These are phyloP conservation scores for Cololabis saira DNA, from an alignment of 2,113 vertebrate species.

Conservation along the genomic window DNA sequence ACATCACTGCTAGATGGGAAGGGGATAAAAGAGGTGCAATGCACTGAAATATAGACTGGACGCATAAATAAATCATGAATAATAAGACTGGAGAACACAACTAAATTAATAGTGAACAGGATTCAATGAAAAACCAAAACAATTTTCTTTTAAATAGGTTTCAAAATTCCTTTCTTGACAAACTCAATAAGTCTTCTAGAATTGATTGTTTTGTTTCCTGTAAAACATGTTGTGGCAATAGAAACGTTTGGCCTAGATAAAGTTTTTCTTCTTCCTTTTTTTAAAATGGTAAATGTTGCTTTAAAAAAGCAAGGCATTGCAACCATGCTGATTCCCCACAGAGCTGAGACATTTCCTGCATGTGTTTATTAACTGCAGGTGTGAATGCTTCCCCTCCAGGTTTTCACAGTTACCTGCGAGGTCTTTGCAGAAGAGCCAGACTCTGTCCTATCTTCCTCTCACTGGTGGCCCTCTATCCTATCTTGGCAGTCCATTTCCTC, in stretches of 20 bases:
- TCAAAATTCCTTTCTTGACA: too few relatives aligned
- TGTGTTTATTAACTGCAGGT: constrained; percentile 76
- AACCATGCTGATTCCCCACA: constrained; percentile 44
- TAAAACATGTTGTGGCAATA: too few relatives aligned
- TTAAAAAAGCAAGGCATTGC: constrained; percentile 18
- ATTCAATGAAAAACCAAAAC: too few relatives aligned
- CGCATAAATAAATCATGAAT: neutral
- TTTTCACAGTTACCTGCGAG: constrained; percentile 74
- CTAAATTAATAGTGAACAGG: too few relatives aligned
- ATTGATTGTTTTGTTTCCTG: too few relatives aligned
- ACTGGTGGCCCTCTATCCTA: constrained; percentile 44
- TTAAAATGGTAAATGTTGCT: neutral
- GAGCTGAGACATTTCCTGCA: constrained; percentile 68
- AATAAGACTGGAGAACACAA: too few relatives aligned
- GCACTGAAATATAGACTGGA: constrained; percentile 5
- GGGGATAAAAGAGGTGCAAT: constrained; percentile 26
- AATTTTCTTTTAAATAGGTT: too few relatives aligned
- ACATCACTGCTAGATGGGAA: constrained; percentile 21
- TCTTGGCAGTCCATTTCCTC: constrained; percentile 46
- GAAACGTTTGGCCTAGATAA: too few relatives aligned
- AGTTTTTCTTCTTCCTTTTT: too few relatives aligned
- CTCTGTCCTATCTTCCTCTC: constrained; percentile 49
- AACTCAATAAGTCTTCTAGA: too few relatives aligned
- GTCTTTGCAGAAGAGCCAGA: constrained; percentile 34
- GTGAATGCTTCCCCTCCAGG: constrained; percentile 58